Evolutionary conservation across 2,797 vertebrate species (phyloP).

Genomic region (Siniperca undulata): DNA sequence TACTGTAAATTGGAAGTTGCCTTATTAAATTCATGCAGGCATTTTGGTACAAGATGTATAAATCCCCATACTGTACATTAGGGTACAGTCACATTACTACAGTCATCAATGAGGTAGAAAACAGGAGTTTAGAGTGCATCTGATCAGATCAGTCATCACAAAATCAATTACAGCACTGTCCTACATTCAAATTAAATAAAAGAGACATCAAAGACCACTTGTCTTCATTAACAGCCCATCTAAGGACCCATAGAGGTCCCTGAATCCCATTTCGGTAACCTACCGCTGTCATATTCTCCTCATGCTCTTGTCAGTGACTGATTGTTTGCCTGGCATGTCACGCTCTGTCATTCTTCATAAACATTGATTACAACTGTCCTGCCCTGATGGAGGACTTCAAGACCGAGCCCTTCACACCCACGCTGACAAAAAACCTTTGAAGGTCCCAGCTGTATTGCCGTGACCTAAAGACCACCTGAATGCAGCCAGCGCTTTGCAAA

Average conservation of each 20-base stretch:
- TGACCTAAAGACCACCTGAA: constrained; percentile 24
- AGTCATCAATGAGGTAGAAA: not conserved
- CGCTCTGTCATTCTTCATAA: constrained; percentile 56
- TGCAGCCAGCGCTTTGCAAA: constrained; percentile 26
- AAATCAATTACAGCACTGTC: not conserved
- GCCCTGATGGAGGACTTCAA: constrained; percentile 45
- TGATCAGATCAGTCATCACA: not conserved
- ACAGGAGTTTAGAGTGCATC: not conserved
- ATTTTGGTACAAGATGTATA: not conserved
- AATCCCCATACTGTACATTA: not conserved
- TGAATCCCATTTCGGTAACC: constrained; percentile 5
- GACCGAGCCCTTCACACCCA: constrained; percentile 1
- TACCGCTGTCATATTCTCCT: not conserved
- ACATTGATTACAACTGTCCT: constrained; percentile 46
- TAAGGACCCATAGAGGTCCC: not conserved
- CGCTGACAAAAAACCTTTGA: constrained; percentile 40
- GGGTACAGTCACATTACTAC: not conserved
- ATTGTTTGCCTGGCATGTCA: constrained; percentile 23
- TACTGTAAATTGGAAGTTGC: not conserved
- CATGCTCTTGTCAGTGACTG: constrained; percentile 14
- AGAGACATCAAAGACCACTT: not conserved
- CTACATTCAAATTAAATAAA: not conserved
- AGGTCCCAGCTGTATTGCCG: not conserved
- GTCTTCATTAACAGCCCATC: not conserved
- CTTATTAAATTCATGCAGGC: not conserved